Evolutionary conservation across 2,888 invertebrate species (phyloP).

Genomic region (Tachina fera): DNA sequence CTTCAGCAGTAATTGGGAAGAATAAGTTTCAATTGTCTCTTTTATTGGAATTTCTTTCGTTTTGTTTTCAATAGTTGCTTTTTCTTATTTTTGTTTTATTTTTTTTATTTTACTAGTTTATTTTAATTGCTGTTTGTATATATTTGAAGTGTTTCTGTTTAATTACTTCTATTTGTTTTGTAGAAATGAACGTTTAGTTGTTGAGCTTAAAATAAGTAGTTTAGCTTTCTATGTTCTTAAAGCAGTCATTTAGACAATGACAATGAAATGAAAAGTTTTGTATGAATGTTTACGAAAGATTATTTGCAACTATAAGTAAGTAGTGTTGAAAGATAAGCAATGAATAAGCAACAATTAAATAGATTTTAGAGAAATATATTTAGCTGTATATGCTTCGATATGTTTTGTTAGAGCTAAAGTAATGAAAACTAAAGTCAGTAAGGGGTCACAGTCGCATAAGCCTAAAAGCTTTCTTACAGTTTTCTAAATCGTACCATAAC

Average conservation of each 20-base stretch:
- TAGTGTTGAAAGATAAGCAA: neutral
- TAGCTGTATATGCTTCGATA: neutral
- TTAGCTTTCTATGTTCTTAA: neutral
- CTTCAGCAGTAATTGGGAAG: conserved; percentile 38
- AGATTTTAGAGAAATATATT: neutral
- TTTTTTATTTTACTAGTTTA: conserved; percentile 13
- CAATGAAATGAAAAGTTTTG: conserved; percentile 45
- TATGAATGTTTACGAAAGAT: conserved; percentile 10
- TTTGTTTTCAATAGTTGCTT: conserved; percentile 4
- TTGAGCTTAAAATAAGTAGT: conserved; percentile 15
- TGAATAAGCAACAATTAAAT: neutral
- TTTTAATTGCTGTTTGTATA: conserved; percentile 40
- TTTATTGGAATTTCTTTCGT: conserved; percentile 4
- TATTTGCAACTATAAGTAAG: neutral
- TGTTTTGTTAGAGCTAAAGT: too few relatives aligned
- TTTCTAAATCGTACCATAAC: too few relatives aligned
- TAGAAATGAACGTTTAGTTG: conserved; percentile 23
- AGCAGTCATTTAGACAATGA: conserved; percentile 15
- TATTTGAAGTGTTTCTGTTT: conserved; percentile 54
- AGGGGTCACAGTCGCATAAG: too few relatives aligned
- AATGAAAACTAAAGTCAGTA: too few relatives aligned
- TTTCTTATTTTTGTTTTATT: neutral
- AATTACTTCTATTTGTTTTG: conserved; percentile 44
- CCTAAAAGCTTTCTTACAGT: too few relatives aligned
- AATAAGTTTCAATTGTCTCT: conserved; percentile 48